Percentiles rank a stretch among this genome's conserved stretches.
Conservation (phyloP, 2,888 invertebrate species). For the Latrodectus elegans region DNA sequence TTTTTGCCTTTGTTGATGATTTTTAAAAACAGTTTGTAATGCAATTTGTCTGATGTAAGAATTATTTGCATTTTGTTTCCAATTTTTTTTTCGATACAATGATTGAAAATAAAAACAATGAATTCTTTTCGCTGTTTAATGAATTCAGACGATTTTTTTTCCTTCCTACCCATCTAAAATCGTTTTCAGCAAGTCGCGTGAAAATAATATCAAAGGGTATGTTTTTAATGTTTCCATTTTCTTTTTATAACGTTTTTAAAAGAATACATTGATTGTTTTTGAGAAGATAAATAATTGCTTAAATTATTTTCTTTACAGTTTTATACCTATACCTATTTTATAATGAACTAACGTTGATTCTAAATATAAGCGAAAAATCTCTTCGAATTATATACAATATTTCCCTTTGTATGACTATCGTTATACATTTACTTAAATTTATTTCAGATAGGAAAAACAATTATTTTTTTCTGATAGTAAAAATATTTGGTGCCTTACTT, state of each 20-base stretch:
- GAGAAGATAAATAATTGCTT: neutral
- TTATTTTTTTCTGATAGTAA: no score
- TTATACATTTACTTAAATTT: no score
- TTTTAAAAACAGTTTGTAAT: slow-evolving; percentile 32
- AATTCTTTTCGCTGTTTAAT: slow-evolving; percentile 5
- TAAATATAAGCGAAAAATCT: no score
- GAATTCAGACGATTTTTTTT: slow-evolving; percentile 10
- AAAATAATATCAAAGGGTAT: neutral
- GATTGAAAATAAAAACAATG: neutral
- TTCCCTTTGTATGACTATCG: no score
- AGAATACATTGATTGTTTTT: neutral
- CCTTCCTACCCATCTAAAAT: neutral
- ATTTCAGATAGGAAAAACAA: no score
- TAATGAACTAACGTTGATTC: no score
- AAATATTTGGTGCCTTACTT: no score
- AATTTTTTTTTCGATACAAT: neutral
- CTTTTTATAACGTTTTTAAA: neutral
- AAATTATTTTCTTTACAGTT: no score
- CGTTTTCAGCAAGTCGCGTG: neutral
- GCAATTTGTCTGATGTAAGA: slow-evolving; percentile 1
- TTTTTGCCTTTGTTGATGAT: slow-evolving; percentile 14
- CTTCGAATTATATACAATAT: no score
- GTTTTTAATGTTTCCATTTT: neutral
- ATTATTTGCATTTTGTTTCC: neutral
- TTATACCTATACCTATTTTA: no score